These are phyloP conservation scores for Pagrus major DNA, from an alignment of 2,113 vertebrate species.

Conservation along the genomic window DNA sequence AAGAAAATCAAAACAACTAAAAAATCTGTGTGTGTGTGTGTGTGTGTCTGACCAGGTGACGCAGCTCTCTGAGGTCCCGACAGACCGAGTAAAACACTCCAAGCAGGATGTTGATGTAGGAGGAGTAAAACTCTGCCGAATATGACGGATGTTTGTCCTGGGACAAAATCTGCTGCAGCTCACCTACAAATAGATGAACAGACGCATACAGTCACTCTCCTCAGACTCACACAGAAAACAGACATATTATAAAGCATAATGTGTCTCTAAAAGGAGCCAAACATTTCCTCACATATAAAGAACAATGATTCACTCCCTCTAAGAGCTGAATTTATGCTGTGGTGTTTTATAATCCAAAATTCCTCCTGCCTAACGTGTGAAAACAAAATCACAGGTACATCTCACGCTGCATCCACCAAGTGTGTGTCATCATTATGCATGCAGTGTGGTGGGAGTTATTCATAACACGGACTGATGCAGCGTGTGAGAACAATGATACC, in stretches of 20 bases:
- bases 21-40: not conserved
- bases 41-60: conserved; percentile 89
- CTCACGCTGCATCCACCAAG: conserved; percentile 12
- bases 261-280: not conserved
- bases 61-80: conserved; percentile 94
- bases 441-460: conserved; percentile 1
- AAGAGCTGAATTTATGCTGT: conserved; percentile 38
- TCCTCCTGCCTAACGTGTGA: conserved; percentile 35
- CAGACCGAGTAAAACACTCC: conserved; percentile 97
- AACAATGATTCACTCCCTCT: not conserved
- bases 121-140: conserved; percentile 92
- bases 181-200: conserved; percentile 79
- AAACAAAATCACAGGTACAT: conserved; percentile 67
- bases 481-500: conserved; percentile 79
- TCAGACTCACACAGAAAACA: not conserved
- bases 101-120: conserved; percentile 96
- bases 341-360: conserved; percentile 14
- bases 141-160: conserved; percentile 89
- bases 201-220: conserved; percentile 4
- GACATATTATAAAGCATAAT: not conserved
- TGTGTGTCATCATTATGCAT: conserved; percentile 17
- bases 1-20: conserved; percentile 21
- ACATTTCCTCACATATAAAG: conserved; percentile 3
- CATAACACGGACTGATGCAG: conserved; percentile 18
- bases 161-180: conserved; percentile 93